Percentiles rank a stretch among this genome's conserved stretches.
phyloP scores from a whole-genome alignment of 2,888 invertebrate species.

The Pyralis farinalis region DNA sequence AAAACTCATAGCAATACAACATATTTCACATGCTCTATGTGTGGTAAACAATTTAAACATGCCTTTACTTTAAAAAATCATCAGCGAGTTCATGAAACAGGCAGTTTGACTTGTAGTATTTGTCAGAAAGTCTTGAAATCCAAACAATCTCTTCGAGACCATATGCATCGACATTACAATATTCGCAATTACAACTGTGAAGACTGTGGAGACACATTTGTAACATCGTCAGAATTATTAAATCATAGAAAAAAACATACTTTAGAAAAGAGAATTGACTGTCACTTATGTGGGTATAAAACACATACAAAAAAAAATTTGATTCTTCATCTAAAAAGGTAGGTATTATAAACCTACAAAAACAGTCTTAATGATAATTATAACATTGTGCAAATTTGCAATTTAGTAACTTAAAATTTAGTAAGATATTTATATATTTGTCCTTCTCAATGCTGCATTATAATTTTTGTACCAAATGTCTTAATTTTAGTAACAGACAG shows the following conservation, averaged over 20 bases:
- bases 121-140: conserved; percentile 67
- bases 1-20: conserved; percentile 61
- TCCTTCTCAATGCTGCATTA: too few species aligned
- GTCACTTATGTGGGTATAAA: conserved; percentile 66
- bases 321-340: conserved; percentile 65
- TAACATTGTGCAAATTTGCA: too few species aligned
- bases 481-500: too few species aligned
- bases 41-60: conserved; percentile 76
- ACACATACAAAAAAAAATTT: conserved; percentile 64
- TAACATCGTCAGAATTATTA: conserved; percentile 64
- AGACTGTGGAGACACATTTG: conserved; percentile 69
- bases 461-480: too few species aligned
- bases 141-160: conserved; percentile 54
- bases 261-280: conserved; percentile 47
- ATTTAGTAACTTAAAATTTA: too few species aligned
- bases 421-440: too few species aligned
- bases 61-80: conserved; percentile 65
- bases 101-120: conserved; percentile 51
- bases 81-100: conserved; percentile 55
- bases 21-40: conserved; percentile 59
- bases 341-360: too few species aligned
- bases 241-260: conserved; percentile 65
- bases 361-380: too few species aligned
- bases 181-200: conserved; percentile 70
- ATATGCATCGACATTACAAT: conserved; percentile 67